Conservation (phyloP, 37 sponge, comb jelly and placozoan species). For the Mnemiopsis leidyi region DNA sequence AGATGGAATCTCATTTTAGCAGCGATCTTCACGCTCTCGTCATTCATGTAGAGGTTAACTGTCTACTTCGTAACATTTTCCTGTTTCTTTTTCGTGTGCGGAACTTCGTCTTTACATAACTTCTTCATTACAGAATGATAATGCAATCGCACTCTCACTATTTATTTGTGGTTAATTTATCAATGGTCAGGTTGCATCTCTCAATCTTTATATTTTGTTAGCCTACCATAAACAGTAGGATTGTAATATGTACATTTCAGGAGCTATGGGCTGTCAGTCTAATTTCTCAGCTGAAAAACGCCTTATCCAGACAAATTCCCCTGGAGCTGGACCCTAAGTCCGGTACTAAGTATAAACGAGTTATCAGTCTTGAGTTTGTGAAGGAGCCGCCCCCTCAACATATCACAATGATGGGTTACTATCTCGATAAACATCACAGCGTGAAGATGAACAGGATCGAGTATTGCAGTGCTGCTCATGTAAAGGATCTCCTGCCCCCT, state of each 20-base stretch:
- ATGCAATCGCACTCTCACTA: neutral
- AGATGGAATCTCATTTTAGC: conserved; percentile 54
- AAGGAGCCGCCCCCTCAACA: conserved; percentile 50
- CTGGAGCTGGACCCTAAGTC: conserved; percentile 10
- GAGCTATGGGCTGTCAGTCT: conserved; percentile 28
- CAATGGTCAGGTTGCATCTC: too few relatives aligned
- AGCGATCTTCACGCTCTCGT: conserved; percentile 28
- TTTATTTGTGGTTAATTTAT: too few relatives aligned
- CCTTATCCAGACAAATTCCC: conserved; percentile 41
- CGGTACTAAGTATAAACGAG: conserved; percentile 15
- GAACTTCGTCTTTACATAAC: too few relatives aligned
- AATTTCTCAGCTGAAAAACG: conserved; percentile 32
- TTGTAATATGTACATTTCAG: too few relatives aligned
- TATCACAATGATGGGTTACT: conserved; percentile 33
- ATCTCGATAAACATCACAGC: conserved; percentile 24
- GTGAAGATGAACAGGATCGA: conserved; percentile 64
- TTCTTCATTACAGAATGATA: neutral
- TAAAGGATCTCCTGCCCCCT: conserved; percentile 24
- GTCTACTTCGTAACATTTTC: too few relatives aligned
- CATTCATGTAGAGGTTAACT: conserved; percentile 48
- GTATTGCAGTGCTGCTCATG: neutral
- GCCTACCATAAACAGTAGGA: too few relatives aligned
- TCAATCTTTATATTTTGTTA: too few relatives aligned
- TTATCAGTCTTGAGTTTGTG: conserved; percentile 57
- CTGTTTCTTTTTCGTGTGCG: too few relatives aligned